Evolutionary conservation across 64 coral and sea anemone genomes (phyloP), one percentile per base, ranked within the genome.

Genomic region (Montipora foliosa): DNA sequence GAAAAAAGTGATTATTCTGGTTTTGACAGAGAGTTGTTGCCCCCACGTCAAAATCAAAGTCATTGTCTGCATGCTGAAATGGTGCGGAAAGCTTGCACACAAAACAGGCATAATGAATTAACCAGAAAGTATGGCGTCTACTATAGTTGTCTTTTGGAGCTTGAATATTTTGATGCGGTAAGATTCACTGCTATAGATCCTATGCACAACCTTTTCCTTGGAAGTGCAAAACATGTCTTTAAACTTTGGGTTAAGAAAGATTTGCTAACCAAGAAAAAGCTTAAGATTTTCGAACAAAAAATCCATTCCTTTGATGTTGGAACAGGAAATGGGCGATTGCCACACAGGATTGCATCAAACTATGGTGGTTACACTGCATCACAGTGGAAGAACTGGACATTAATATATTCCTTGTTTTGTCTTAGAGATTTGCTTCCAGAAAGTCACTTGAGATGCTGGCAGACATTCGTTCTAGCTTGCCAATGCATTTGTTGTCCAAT

Each of bases 181-280:
- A 88, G 59, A 52, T 76, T 89, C 44, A 83, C 92, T n/a, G 81
- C 74, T 15, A 90, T 95, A 88, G 94, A 95, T 51, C 84, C 94
- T 0, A 95, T 95, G 89, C 89, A 95, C 21, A 95, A 91, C 87
- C 79, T 95, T 7, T 95, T 88, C 37, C 73, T 95, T 55, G 92
- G 92, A 44, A 94, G 84, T 47, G 88, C 88, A 46, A 87, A 85
- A 24, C 3, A 80, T 67, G 57, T 87, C 58, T 89, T 89, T 37
- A 85, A 73, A 67, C 75, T 79, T 11, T 95, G 24, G 89, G 15
- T 68, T 72, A 51, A 61, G 52, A 50, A 75, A 44, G 82, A 87
- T 20, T 58, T 55, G 2, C 59, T 82, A 62, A 80, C 47, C 59
- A 92, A 88, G n/a, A 91, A 44, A 21, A 16, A 51, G 12, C 77